These are phyloP conservation scores for Microtus pennsylvanicus DNA, from an alignment of 2,113 vertebrate genomes.

Conservation along the genomic window DNA sequence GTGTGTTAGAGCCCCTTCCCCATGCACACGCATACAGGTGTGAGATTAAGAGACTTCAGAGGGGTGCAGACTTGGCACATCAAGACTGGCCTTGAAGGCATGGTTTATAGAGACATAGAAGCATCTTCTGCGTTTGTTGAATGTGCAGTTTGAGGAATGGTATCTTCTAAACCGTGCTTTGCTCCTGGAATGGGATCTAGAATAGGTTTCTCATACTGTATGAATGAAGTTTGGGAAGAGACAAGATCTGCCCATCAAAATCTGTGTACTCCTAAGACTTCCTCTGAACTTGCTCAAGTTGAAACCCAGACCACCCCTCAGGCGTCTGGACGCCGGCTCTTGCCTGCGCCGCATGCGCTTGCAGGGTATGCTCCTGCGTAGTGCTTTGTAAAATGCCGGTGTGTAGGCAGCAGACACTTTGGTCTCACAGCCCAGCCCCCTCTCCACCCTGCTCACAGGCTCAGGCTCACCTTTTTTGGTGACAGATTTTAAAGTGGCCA, in stretches of 20 bases:
- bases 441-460: background rate
- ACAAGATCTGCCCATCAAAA: background rate
- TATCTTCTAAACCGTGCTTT: background rate
- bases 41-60: background rate
- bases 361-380: rapidly evolving
- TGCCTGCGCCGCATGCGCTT: rapidly evolving
- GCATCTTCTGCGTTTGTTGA: background rate
- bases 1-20: background rate
- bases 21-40: too few species aligned
- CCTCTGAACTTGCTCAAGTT: background rate
- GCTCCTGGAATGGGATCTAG: background rate
- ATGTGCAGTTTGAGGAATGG: background rate
- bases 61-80: too few species aligned
- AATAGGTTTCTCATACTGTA: background rate
- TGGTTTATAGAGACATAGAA: background rate
- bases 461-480: background rate
- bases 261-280: background rate
- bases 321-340: background rate
- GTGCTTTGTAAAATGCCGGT: background rate
- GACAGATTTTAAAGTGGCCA: background rate
- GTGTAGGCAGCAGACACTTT: background rate
- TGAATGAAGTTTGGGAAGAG: background rate
- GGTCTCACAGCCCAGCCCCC: background rate
- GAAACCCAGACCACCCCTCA: background rate
- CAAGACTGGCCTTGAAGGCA: background rate